Evolutionary conservation across 2,113 vertebrate genomes (phyloP).

Genomic region (Sebastes schlegelii): DNA sequence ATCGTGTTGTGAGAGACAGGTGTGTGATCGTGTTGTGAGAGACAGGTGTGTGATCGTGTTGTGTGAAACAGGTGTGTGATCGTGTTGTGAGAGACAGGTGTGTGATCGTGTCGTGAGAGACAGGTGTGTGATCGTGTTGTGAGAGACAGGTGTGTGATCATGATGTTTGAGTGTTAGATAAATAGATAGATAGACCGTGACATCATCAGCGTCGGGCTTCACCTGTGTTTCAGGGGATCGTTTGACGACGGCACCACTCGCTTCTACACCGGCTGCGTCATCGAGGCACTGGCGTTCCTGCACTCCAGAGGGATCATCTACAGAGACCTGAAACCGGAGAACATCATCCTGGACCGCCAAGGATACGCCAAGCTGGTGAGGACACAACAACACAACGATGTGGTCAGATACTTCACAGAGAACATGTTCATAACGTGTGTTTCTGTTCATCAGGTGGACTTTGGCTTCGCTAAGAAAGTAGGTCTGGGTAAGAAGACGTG

Average conservation of each 20-base stretch:
- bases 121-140: constrained; percentile 18
- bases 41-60: no score
- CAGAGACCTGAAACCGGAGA: constrained; percentile 84
- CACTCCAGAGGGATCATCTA: constrained; percentile 82
- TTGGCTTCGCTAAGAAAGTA: constrained; percentile 83
- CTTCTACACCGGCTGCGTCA: constrained; percentile 81
- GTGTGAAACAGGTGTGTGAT: no score
- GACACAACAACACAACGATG: neutral
- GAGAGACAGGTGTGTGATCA: constrained; percentile 72
- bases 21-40: no score
- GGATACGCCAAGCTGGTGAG: constrained; percentile 83
- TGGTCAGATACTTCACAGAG: neutral
- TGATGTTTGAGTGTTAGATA: no score
- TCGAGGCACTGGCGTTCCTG: constrained; percentile 80
- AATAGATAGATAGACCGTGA: neutral
- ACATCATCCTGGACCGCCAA: constrained; percentile 81
- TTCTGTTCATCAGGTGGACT: constrained; percentile 72
- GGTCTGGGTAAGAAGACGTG: constrained; percentile 83
- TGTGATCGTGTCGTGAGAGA: no score
- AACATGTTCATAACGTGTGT: fast-evolving
- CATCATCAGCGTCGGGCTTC: neutral
- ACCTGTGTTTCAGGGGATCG: constrained; percentile 66
- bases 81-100: no score
- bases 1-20: no score
- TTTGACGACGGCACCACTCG: constrained; percentile 80